These are phyloP conservation scores for Solenopsis fugax DNA, from an alignment of 1,140 invertebrate species.

Conservation along the genomic window DNA sequence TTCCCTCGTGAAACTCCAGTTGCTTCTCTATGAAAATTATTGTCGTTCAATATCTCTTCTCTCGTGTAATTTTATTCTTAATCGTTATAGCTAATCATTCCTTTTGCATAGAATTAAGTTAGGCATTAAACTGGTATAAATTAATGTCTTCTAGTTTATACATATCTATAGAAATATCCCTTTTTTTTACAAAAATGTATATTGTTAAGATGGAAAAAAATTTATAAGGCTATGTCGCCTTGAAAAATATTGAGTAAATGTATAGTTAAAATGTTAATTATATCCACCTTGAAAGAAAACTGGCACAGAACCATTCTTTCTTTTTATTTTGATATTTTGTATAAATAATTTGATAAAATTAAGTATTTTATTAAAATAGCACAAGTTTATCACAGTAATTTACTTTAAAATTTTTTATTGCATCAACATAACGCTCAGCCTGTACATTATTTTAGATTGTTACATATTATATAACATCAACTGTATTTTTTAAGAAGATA, in stretches of 20 bases:
- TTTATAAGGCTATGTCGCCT: background rate
- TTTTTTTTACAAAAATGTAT: background rate
- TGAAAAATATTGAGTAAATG: background rate
- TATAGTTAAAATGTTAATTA: slow-evolving; percentile 14
- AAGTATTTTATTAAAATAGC: background rate
- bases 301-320: background rate
- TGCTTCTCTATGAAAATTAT: slow-evolving; percentile 1
- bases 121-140: slow-evolving; percentile 34
- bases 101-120: slow-evolving; percentile 50
- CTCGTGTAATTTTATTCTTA: slow-evolving; percentile 24
- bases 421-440: background rate
- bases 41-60: slow-evolving; percentile 1
- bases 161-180: slow-evolving; percentile 22
- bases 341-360: background rate
- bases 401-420: background rate
- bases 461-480: background rate
- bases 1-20: background rate
- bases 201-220: background rate
- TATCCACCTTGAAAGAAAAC: background rate
- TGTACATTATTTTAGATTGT: slow-evolving; percentile 6
- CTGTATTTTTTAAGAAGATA: background rate
- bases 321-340: background rate
- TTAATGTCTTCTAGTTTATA: slow-evolving; percentile 52
- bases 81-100: slow-evolving; percentile 29
- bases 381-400: background rate